Percentiles rank a stretch among this genome's conserved stretches.
These are phyloP conservation scores for Micronycteris hirsuta DNA, from an alignment of 2,113 vertebrate species.

Conservation along the genomic window DNA sequence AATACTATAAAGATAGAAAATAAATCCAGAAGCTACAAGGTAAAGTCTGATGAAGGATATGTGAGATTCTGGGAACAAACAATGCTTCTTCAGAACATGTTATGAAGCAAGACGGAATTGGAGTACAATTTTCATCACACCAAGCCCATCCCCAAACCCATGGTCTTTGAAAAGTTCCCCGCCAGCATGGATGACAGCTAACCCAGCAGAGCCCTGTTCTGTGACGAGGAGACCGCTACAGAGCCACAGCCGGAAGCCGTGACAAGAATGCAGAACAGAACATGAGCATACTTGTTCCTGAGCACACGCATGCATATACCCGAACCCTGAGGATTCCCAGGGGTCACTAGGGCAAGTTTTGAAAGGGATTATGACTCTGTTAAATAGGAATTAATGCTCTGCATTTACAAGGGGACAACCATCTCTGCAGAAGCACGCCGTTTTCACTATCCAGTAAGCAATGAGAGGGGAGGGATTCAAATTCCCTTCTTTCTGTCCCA, in stretches of 20 bases:
- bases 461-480: neutral
- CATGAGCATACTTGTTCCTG: neutral
- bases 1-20: neutral
- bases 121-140: neutral
- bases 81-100: neutral
- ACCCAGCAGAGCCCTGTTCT: neutral
- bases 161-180: neutral
- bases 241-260: neutral
- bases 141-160: neutral
- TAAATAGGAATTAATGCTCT: neutral
- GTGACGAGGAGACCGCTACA: neutral
- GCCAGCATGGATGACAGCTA: too few species aligned
- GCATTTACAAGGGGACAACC: neutral
- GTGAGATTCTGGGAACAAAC: neutral
- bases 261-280: neutral
- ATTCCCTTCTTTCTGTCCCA: neutral
- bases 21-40: neutral
- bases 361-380: neutral
- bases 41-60: neutral
- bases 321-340: neutral
- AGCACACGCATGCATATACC: fast-evolving
- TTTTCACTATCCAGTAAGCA: neutral
- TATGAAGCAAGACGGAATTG: neutral
- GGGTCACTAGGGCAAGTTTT: neutral
- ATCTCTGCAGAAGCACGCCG: neutral